Conservation (phyloP, 2,797 vertebrate genomes). For the Momotus momota region DNA sequence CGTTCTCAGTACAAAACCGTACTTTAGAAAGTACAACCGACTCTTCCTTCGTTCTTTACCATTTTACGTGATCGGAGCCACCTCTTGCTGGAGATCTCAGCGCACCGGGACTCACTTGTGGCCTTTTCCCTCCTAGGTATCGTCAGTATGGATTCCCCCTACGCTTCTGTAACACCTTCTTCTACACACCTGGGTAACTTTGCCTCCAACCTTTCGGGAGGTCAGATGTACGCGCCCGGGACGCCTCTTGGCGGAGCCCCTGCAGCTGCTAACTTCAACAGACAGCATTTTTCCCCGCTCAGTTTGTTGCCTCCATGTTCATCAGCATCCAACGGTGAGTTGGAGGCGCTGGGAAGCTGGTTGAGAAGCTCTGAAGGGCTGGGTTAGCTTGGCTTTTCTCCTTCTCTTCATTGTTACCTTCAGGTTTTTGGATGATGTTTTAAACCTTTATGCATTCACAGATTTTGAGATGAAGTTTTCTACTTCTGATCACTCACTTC, state of each 20-base stretch:
- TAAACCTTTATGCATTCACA: too few relatives aligned
- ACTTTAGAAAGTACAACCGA: not conserved
- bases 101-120: not conserved
- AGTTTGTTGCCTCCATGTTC: conserved; percentile 85
- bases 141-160: conserved; percentile 84
- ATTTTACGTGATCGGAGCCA: fast-evolving
- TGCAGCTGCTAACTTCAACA: conserved; percentile 85
- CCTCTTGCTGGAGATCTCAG: not conserved
- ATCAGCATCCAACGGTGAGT: conserved; percentile 85
- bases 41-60: not conserved
- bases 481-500: too few relatives aligned
- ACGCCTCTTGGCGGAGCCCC: conserved; percentile 80
- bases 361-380: not conserved
- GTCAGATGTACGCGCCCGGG: conserved; percentile 82
- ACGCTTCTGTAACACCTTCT: conserved; percentile 83
- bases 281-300: conserved; percentile 86
- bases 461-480: not conserved
- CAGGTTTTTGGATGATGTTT: fast-evolving
- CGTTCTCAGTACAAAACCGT: not conserved
- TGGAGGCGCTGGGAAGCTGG: not conserved
- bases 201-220: conserved; percentile 83
- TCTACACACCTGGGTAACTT: conserved; percentile 84
- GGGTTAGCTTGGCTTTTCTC: not conserved
- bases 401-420: not conserved
- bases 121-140: conserved; percentile 72